These are phyloP conservation scores for Odocoileus hemionus DNA, from an alignment of 2,113 vertebrate species.

Conservation along the genomic window DNA sequence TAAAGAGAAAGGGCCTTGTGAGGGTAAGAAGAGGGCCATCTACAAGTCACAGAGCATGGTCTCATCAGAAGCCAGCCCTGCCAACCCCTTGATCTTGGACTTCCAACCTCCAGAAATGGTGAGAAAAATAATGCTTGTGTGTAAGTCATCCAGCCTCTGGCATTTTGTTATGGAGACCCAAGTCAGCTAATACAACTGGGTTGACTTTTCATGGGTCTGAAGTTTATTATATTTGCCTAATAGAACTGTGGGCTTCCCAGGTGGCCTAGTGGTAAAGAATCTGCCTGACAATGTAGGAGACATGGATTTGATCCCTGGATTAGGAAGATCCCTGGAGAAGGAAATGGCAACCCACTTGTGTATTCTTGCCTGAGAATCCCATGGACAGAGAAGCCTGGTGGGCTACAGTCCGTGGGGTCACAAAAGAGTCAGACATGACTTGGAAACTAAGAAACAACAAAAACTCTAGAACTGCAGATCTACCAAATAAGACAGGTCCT, in stretches of 20 bases:
- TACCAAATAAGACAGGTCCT: background rate
- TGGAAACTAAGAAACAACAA: background rate
- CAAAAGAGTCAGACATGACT: background rate
- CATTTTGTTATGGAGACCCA: background rate
- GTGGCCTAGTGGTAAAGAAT: background rate
- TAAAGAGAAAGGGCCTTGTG: background rate
- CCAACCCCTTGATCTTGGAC: background rate
- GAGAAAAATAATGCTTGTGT: background rate
- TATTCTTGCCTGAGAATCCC: background rate
- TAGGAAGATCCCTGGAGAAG: background rate
- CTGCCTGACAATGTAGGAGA: background rate
- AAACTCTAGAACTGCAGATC: background rate
- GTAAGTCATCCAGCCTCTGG: background rate
- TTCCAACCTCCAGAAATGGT: background rate
- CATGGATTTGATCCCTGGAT: background rate
- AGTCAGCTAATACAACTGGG: background rate
- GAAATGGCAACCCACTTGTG: background rate
- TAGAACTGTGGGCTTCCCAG: background rate
- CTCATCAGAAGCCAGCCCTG: background rate
- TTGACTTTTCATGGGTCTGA: background rate
- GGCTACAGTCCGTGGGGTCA: background rate
- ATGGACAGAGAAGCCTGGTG: background rate
- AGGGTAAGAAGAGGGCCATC: rapidly evolving
- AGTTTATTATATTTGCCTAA: background rate
- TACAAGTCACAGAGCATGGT: background rate